These are phyloP conservation scores for Agrypnus murinus DNA, from an alignment of 2,888 invertebrate species.

Conservation along the genomic window DNA sequence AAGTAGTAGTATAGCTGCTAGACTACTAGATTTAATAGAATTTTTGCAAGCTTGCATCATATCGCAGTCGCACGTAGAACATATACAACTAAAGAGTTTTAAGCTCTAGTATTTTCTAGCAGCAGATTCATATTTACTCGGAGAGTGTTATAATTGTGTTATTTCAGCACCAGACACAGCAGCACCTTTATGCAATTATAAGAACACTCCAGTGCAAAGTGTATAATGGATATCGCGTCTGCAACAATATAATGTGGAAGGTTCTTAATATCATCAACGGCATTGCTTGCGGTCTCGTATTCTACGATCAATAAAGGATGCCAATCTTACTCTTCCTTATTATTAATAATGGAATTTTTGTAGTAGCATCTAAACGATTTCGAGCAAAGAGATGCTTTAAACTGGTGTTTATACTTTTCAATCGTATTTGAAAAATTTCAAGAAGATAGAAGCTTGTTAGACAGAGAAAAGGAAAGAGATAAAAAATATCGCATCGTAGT, in stretches of 20 bases:
- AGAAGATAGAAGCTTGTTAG: conserved; percentile 6
- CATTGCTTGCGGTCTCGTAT: conserved; percentile 44
- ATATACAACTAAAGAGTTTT: conserved; percentile 8
- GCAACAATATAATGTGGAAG: conserved; percentile 58
- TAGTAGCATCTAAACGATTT: conserved; percentile 26
- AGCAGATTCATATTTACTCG: conserved; percentile 47
- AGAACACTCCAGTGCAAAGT: conserved; percentile 60
- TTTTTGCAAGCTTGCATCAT: conserved; percentile 10
- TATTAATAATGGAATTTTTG: conserved; percentile 37
- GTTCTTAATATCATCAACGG: conserved; percentile 51
- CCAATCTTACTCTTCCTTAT: conserved; percentile 41
- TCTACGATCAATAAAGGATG: conserved; percentile 46
- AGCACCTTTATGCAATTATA: conserved; percentile 64
- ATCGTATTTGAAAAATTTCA: conserved; percentile 27
- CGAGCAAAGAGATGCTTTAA: conserved; percentile 10
- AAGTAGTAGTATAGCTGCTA: too few species aligned
- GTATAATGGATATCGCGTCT: conserved; percentile 61
- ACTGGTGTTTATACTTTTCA: not conserved
- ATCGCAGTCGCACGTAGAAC: not conserved
- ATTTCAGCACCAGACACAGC: conserved; percentile 59
- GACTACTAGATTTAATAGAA: too few species aligned
- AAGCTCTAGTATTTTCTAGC: conserved; percentile 18
- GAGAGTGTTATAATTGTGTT: conserved; percentile 60
- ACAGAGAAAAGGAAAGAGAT: conserved; percentile 23
- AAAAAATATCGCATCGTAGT: conserved; percentile 42